Percentiles rank a stretch among this genome's conserved stretches.
phyloP scores from a whole-genome alignment of 2,888 invertebrate species.

The Autographa pulchrina region DNA sequence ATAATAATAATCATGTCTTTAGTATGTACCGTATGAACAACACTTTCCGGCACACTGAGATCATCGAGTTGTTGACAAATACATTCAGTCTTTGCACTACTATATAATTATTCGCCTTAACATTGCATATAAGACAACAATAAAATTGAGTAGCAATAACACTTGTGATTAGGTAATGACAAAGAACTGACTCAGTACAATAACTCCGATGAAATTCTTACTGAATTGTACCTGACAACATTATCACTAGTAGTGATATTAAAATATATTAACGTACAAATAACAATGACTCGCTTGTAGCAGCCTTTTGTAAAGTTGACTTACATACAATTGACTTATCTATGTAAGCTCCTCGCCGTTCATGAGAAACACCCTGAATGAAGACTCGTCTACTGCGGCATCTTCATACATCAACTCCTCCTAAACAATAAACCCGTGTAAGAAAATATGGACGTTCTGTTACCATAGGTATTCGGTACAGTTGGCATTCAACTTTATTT shows the following conservation, averaged over 20 bases:
- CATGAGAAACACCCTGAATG: slow-evolving; percentile 82
- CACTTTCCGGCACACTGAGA: slow-evolving; percentile 48
- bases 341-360: slow-evolving; percentile 78
- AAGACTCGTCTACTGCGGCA: slow-evolving; percentile 81
- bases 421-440: slow-evolving; percentile 61
- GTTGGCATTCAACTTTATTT: background rate
- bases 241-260: slow-evolving; percentile 65
- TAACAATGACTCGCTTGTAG: slow-evolving; percentile 56
- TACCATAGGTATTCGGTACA: background rate
- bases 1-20: slow-evolving; percentile 52
- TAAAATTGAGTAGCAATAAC: slow-evolving; percentile 12
- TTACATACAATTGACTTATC: slow-evolving; percentile 13
- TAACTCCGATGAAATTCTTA: slow-evolving; percentile 62
- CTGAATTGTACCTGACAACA: slow-evolving; percentile 61
- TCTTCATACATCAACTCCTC: slow-evolving; percentile 86
- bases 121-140: slow-evolving; percentile 7
- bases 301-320: slow-evolving; percentile 25
- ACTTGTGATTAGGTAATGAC: slow-evolving; percentile 29
- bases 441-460: background rate
- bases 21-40: slow-evolving; percentile 31
- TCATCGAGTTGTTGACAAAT: slow-evolving; percentile 63
- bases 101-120: slow-evolving; percentile 23
- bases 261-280: slow-evolving; percentile 43
- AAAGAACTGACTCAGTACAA: slow-evolving; percentile 60
- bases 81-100: slow-evolving; percentile 59